phyloP scores from a whole-genome alignment of 2,888 invertebrate species.

The Meiosimyza decipiens region DNA sequence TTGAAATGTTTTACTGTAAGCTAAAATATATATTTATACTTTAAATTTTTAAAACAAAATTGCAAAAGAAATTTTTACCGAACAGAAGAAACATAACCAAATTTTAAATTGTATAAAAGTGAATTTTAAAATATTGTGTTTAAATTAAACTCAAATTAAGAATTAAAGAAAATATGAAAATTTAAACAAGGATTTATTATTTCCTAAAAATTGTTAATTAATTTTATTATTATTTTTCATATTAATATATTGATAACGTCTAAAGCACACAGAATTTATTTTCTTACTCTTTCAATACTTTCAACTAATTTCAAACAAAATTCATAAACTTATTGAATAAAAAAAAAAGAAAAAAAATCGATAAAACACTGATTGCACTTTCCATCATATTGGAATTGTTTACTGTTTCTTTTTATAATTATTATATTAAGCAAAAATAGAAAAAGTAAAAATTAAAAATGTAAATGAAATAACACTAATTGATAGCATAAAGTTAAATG shows the following conservation, averaged over 20 bases:
- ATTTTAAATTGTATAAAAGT: neutral
- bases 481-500: constrained; percentile 16
- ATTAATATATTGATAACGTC: constrained; percentile 30
- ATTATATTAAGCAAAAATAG: constrained; percentile 11
- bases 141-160: neutral
- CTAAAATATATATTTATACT: no score
- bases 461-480: constrained; percentile 26
- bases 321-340: constrained; percentile 13
- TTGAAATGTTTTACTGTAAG: no score
- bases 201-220: neutral
- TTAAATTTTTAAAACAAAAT: neutral
- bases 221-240: neutral
- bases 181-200: constrained; percentile 10
- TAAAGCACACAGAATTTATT: constrained; percentile 42
- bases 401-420: constrained; percentile 4
- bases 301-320: constrained; percentile 21
- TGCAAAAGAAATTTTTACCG: constrained; percentile 18
- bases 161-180: constrained; percentile 9
- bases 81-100: constrained; percentile 10
- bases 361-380: constrained; percentile 21
- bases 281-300: neutral
- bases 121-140: neutral
- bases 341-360: neutral
- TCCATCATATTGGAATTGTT: constrained; percentile 3
- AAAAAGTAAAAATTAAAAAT: constrained; percentile 23